These are phyloP conservation scores for Brenthis daphne DNA, from an alignment of 2,888 invertebrate genomes.

Conservation along the genomic window DNA sequence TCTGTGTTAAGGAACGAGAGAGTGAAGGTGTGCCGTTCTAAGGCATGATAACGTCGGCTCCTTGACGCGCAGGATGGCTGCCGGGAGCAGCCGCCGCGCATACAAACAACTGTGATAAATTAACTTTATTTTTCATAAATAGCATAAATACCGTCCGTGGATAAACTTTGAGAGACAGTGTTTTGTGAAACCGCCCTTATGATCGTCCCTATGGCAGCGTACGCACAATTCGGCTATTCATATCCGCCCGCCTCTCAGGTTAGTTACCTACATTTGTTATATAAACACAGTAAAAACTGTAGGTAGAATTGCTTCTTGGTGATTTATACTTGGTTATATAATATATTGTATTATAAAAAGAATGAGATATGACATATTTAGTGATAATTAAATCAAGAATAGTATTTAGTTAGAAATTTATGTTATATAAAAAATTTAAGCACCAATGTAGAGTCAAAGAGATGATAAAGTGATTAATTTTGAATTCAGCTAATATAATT, in stretches of 20 bases:
- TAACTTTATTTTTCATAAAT: constrained; percentile 51
- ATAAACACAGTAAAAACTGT: not conserved
- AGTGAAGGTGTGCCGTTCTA: constrained; percentile 64
- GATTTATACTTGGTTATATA: too few relatives aligned
- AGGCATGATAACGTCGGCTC: constrained; percentile 71
- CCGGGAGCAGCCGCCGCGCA: constrained; percentile 77
- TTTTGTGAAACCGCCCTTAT: constrained; percentile 80
- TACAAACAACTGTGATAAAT: constrained; percentile 76
- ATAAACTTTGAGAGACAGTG: constrained; percentile 79
- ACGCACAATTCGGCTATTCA: constrained; percentile 95
- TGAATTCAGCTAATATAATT: too few relatives aligned
- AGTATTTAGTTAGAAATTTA: too few relatives aligned
- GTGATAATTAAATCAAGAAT: too few relatives aligned
- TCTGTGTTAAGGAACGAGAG: constrained; percentile 74
- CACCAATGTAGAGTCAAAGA: too few relatives aligned
- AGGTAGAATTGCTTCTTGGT: too few relatives aligned
- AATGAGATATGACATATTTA: too few relatives aligned
- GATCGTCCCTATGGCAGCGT: constrained; percentile 87
- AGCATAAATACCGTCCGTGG: constrained; percentile 63
- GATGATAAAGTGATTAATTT: too few relatives aligned
- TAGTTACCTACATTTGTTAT: constrained; percentile 57
- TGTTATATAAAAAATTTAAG: too few relatives aligned
- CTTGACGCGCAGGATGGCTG: constrained; percentile 76
- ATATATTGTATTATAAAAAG: too few relatives aligned
- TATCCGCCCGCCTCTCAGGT: constrained; percentile 97